Evolutionary conservation across 2,888 invertebrate genomes (phyloP).

Genomic region (Polydrusus tereticollis): DNA sequence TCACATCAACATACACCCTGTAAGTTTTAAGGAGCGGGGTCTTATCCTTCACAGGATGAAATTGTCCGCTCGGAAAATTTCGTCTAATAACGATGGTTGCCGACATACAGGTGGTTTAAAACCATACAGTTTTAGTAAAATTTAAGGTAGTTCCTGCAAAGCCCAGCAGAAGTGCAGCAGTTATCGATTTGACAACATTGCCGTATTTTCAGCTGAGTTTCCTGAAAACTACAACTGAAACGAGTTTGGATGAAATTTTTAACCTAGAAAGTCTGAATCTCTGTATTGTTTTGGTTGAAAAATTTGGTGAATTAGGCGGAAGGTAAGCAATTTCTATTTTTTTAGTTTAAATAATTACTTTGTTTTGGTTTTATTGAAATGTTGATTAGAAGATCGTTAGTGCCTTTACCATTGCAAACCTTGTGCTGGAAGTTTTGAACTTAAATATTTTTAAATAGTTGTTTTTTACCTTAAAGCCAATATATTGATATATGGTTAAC

Average conservation of each 20-base stretch:
- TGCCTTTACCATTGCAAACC: no score
- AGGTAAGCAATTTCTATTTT: conserved; percentile 10
- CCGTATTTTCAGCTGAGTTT: conserved; percentile 39
- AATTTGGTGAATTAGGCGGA: neutral
- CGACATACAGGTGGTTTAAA: conserved; percentile 49
- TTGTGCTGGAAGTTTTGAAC: no score
- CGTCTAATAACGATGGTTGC: conserved; percentile 12
- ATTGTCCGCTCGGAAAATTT: conserved; percentile 31
- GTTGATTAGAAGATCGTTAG: no score
- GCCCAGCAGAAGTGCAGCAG: conserved; percentile 45
- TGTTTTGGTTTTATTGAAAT: no score
- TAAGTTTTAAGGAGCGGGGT: neutral
- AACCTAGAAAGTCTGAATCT: conserved; percentile 22
- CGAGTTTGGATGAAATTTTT: conserved; percentile 20
- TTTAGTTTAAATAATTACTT: no score
- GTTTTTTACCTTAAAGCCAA: no score
- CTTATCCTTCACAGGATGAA: neutral
- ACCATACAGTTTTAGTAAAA: conserved; percentile 32
- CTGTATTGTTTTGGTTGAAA: neutral
- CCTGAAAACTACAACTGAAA: conserved; percentile 13
- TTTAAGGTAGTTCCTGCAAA: conserved; percentile 43
- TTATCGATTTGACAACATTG: conserved; percentile 47
- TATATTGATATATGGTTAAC: no score
- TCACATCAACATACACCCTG: neutral
- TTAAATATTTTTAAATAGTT: no score